These are phyloP conservation scores for Palloptera scutellata DNA, from an alignment of 2,888 invertebrate species.

Conservation along the genomic window DNA sequence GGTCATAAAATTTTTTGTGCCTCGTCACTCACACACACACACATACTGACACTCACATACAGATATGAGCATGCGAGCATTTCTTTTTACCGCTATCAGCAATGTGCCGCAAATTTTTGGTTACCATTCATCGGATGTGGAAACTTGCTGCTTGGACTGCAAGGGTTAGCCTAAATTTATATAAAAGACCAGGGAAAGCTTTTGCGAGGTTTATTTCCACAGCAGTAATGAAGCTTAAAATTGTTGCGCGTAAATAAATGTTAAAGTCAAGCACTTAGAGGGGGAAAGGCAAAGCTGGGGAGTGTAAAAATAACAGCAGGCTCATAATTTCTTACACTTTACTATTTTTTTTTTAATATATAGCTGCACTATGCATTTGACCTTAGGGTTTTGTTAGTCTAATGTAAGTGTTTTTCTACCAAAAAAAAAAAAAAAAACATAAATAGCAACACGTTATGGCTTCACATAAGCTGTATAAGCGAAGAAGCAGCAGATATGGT, in stretches of 20 bases:
- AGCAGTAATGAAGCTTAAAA: background rate
- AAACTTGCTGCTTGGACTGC: background rate
- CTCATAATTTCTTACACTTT: no score
- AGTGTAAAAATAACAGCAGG: no score
- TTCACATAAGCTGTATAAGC: no score
- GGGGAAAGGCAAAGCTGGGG: background rate
- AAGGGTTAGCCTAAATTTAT: no score
- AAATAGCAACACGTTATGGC: no score
- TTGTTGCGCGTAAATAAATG: conserved; percentile 8
- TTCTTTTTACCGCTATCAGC: background rate
- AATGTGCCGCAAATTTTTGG: background rate
- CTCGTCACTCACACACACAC: no score
- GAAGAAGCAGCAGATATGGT: no score
- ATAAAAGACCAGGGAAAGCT: background rate
- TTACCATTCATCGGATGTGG: background rate
- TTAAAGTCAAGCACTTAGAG: conserved; percentile 10
- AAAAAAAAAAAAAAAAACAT: no score
- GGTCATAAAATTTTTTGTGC: conserved; percentile 21
- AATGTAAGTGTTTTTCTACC: no score
- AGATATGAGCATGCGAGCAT: background rate
- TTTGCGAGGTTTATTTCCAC: background rate
- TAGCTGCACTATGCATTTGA: no score
- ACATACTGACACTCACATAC: conserved; percentile 4
- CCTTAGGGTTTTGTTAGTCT: no score
- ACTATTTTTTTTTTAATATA: no score